Percentiles rank a stretch among this genome's conserved stretches.
phyloP scores from a whole-genome alignment of 53 echinoderm and acorn worm genomes.

The Henricia sp. region DNA sequence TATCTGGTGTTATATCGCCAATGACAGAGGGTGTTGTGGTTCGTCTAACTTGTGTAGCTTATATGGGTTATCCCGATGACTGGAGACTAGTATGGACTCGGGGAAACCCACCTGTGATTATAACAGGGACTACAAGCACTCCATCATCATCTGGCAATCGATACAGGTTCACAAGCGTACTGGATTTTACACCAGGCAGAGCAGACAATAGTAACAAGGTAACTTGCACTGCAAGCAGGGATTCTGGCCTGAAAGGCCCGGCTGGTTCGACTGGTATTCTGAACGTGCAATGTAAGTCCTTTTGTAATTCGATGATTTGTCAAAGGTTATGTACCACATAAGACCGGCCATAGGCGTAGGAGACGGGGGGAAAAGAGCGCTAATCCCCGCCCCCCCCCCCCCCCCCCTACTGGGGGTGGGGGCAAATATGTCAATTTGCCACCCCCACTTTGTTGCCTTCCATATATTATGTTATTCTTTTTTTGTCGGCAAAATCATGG shows the following conservation, averaged over 20 bases:
- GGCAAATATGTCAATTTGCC: too few relatives aligned
- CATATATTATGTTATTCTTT: too few relatives aligned
- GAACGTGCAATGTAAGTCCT: background rate
- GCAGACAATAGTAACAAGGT: background rate
- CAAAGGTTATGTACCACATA: too few relatives aligned
- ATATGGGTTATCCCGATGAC: constrained; percentile 19
- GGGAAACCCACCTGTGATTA: constrained; percentile 14
- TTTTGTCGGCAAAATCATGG: too few relatives aligned
- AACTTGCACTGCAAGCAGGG: background rate
- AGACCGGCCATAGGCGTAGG: too few relatives aligned
- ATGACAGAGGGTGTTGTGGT: background rate
- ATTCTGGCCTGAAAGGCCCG: background rate
- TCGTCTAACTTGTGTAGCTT: constrained; percentile 12
- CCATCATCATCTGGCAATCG: background rate
- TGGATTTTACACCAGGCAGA: background rate
- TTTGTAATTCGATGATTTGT: background rate
- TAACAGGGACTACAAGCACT: background rate
- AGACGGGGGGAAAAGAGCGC: too few relatives aligned
- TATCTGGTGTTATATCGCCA: background rate
- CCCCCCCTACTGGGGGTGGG: too few relatives aligned
- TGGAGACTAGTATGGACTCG: constrained; percentile 7
- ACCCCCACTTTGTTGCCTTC: too few relatives aligned
- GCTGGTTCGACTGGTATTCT: too few relatives aligned
- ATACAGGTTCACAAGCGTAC: background rate
- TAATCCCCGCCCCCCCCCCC: too few relatives aligned